Evolutionary conservation across 2,888 invertebrate genomes (phyloP).

Genomic region (Dolichopus griseipennis): DNA sequence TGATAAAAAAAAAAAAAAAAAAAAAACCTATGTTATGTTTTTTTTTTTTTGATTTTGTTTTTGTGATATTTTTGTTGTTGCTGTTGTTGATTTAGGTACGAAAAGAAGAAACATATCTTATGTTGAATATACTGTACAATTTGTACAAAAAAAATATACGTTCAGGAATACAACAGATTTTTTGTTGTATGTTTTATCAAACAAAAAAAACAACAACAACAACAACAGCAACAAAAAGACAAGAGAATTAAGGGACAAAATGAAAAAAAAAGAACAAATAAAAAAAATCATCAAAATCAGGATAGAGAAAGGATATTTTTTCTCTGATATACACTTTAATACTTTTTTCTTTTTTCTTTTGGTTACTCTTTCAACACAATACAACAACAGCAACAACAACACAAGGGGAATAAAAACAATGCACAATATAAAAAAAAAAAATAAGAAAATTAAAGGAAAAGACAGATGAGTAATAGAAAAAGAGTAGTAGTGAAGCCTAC

Average conservation of each 20-base stretch:
- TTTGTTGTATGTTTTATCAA: not conserved
- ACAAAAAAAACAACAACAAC: not conserved
- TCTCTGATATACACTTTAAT: not conserved
- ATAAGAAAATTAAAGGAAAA: not conserved
- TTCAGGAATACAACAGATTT: not conserved
- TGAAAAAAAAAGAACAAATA: not conserved
- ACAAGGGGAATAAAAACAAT: not conserved
- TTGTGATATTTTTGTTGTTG: not conserved
- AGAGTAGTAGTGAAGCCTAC: not conserved
- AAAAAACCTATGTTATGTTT: not conserved
- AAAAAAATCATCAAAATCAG: not conserved
- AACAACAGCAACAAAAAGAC: not conserved
- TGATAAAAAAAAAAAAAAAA: not conserved
- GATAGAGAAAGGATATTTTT: slow-evolving; percentile 3
- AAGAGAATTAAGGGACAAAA: not conserved
- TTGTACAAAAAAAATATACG: too few species aligned
- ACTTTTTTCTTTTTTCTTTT: not conserved
- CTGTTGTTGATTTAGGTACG: not conserved
- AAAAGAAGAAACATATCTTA: too few species aligned
- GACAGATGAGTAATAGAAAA: not conserved
- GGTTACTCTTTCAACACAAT: not conserved
- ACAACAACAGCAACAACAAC: not conserved
- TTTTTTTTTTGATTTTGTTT: not conserved
- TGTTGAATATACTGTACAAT: too few species aligned
- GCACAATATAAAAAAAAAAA: not conserved